phyloP scores from a whole-genome alignment of 1,140 invertebrate species.

The Chironomus tepperi region DNA sequence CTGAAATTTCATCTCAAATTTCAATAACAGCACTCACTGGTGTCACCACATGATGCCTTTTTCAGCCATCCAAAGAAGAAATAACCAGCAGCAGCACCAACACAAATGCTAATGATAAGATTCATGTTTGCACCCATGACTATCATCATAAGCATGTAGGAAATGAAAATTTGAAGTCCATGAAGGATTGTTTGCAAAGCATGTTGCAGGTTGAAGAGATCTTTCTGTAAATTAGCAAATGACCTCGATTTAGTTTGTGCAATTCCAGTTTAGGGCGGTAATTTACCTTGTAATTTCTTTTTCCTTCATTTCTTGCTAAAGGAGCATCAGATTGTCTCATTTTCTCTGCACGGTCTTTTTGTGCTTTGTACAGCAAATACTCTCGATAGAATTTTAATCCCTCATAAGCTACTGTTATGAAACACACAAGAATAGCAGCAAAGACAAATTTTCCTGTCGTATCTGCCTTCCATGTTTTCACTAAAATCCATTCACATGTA shows the following conservation, averaged over 20 bases:
- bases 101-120: conserved; percentile 77
- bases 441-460: conserved; percentile 31
- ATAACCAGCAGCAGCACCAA: conserved; percentile 82
- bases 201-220: conserved; percentile 44
- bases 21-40: conserved; percentile 87
- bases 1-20: not conserved
- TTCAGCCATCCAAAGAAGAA: conserved; percentile 86
- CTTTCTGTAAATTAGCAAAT: conserved; percentile 30
- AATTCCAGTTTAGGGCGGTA: conserved; percentile 26
- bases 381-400: conserved; percentile 35
- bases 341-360: too few relatives aligned
- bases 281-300: conserved; percentile 28
- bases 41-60: conserved; percentile 74
- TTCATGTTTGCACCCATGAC: conserved; percentile 98
- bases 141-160: conserved; percentile 91
- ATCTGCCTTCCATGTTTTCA: not conserved
- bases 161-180: conserved; percentile 77
- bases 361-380: conserved; percentile 7
- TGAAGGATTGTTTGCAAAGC: conserved; percentile 78
- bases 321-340: not conserved
- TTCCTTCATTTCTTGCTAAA: not conserved
- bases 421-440: conserved; percentile 33
- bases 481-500: not conserved
- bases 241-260: conserved; percentile 30
- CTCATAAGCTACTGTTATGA: conserved; percentile 35